Conservation (phyloP, 1,140 invertebrate species). For the Leptoteleia sp. region DNA sequence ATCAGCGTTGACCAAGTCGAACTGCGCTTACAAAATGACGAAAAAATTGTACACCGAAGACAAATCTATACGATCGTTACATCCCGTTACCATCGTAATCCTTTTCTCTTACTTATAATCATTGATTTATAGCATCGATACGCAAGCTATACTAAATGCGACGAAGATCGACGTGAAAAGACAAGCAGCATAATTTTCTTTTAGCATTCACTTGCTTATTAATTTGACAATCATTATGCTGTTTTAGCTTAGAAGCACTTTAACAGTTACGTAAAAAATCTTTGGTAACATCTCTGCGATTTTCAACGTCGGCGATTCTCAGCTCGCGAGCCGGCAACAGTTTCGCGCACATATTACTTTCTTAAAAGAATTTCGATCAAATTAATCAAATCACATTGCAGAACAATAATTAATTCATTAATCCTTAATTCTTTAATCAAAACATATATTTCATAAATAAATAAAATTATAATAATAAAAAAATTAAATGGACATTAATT, state of each 20-base stretch:
- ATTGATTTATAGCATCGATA: slow-evolving; percentile 24
- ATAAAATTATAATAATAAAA: too few species aligned
- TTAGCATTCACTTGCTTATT: background rate
- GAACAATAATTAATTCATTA: too few species aligned
- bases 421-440: background rate
- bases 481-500: too few species aligned
- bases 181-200: slow-evolving; percentile 22
- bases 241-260: slow-evolving; percentile 33
- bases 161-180: slow-evolving; percentile 40
- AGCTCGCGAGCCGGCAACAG: slow-evolving; percentile 22
- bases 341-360: slow-evolving; percentile 1
- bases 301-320: slow-evolving; percentile 12
- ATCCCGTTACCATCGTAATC: too few species aligned
- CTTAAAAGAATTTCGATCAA: too few species aligned
- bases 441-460: too few species aligned
- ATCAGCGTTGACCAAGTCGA: too few species aligned
- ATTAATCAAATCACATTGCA: too few species aligned
- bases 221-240: slow-evolving; percentile 2
- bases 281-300: slow-evolving; percentile 46
- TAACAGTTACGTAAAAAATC: slow-evolving; percentile 40
- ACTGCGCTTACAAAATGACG: too few species aligned
- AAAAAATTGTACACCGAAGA: too few species aligned
- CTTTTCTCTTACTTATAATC: too few species aligned
- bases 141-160: slow-evolving; percentile 49
- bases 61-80: too few species aligned